Base-by-base conservation (phyloP, 2,113 vertebrate species). In the Nibea coibor region DNA sequence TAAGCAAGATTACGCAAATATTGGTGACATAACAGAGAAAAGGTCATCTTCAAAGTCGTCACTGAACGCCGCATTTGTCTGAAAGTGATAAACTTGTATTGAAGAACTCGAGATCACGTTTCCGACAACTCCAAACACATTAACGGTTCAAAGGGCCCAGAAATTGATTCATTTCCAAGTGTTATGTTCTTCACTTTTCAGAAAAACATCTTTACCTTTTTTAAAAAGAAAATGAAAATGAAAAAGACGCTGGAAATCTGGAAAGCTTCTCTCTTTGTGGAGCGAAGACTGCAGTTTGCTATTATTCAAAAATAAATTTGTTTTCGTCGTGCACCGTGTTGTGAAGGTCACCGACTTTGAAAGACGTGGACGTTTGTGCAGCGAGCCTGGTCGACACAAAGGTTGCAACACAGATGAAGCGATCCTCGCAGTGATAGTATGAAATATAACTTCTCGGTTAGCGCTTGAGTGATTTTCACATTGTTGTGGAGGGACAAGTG, bases 1-100 rank as follows among this genome's bases (percentile, higher is more conserved):
- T 85, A 84, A 74, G 54, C 54, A 58, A 76, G 80, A 90, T 90
- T 87, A 85, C 31, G 76, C 59, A 91, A 90, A 85, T 75, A 81
- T 67, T 58, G 62, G 65, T 42, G 62, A 81, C 70, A 78, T 56
- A 62, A 66, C 66, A 63, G 43, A 73, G 58, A 70, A 87, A 90
- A 84, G 80, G 73, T 83, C 62, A 87, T 20, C 22, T 51, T 53
- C 48, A 88, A 67, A 54, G 75, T 63, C 80, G 28, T 51, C 78
- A 59, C 6, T 51, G 53, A 85, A 72, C 22, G 20, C 39, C 15
- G 47, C 47, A 42, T 72, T 85, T 48, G 8, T 81, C 64, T 78
- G 80, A 75, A 47, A 74, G 31, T 71, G 28, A 59, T 17, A 28
- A 80, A 68, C 19, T 67, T 35, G 2, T 56, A 17, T 12, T 39